Conservation (phyloP, 2,113 vertebrate species). For the Zingel zingel region DNA sequence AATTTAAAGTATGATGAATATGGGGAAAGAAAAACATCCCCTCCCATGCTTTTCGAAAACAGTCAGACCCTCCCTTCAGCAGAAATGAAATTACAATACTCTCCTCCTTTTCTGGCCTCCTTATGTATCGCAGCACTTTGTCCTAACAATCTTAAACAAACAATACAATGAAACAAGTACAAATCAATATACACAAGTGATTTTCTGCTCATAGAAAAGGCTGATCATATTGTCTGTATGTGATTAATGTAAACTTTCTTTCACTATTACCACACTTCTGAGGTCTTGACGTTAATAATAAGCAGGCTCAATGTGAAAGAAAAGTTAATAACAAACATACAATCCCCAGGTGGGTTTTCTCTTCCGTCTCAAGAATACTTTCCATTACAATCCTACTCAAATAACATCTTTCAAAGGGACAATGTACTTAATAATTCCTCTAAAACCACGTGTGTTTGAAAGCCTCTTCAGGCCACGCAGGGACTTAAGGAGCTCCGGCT, state of each 20-base stretch:
- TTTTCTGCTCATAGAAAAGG: background rate
- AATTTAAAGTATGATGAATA: background rate
- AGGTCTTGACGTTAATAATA: background rate
- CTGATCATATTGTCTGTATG: background rate
- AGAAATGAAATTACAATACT: background rate
- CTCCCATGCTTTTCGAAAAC: background rate
- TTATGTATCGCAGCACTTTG: too few species aligned
- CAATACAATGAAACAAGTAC: too few species aligned
- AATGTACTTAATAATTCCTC: background rate
- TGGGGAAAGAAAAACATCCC: background rate
- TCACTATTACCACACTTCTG: background rate
- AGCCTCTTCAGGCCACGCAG: conserved; percentile 32
- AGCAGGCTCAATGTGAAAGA: background rate
- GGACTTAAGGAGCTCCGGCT: conserved; percentile 7
- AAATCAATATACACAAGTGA: background rate
- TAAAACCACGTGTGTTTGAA: conserved; percentile 21
- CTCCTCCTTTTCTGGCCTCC: background rate
- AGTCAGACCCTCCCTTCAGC: background rate
- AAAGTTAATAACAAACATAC: background rate
- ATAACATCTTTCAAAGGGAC: background rate
- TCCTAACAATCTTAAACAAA: too few species aligned
- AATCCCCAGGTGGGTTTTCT: background rate
- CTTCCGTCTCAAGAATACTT: conserved; percentile 18
- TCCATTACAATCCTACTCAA: background rate
- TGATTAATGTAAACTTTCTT: background rate